These are phyloP conservation scores for Hymenochirus boettgeri DNA, from an alignment of 2,113 vertebrate genomes.

Conservation along the genomic window DNA sequence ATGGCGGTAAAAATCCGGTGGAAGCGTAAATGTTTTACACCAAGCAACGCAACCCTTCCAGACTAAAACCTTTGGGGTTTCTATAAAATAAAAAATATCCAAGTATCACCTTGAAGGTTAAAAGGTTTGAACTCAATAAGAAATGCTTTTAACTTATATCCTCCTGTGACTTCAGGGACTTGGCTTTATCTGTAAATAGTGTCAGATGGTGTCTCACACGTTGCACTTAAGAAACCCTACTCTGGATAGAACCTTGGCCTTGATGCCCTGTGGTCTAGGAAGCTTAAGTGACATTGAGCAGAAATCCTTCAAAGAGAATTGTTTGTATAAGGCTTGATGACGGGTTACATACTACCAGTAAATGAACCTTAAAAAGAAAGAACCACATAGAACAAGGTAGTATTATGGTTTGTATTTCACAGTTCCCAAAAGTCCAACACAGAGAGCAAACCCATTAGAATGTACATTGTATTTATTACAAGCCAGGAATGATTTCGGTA, in stretches of 20 bases:
- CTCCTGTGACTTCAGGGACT: slow-evolving; percentile 65
- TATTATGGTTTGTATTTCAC: slow-evolving; percentile 14
- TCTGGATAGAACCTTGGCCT: slow-evolving; percentile 74
- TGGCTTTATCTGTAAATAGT: slow-evolving; percentile 73
- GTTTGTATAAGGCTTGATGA: slow-evolving; percentile 45
- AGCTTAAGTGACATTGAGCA: slow-evolving; percentile 68
- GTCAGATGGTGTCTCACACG: slow-evolving; percentile 77
- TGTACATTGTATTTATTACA: slow-evolving; percentile 43
- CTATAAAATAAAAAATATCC: slow-evolving; percentile 65
- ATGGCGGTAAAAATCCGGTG: neutral
- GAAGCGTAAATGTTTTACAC: neutral
- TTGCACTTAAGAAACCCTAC: slow-evolving; percentile 77
- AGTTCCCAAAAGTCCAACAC: slow-evolving; percentile 17
- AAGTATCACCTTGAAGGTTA: slow-evolving; percentile 75
- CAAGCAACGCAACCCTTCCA: slow-evolving; percentile 21
- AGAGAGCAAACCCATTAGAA: slow-evolving; percentile 23
- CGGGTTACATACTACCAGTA: slow-evolving; percentile 46
- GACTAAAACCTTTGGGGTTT: slow-evolving; percentile 59
- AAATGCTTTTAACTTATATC: slow-evolving; percentile 77
- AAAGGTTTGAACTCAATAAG: slow-evolving; percentile 63
- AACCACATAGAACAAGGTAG: slow-evolving; percentile 3
- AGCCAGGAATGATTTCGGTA: slow-evolving; percentile 42
- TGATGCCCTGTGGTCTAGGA: slow-evolving; percentile 54
- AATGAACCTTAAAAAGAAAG: neutral
- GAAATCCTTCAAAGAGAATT: slow-evolving; percentile 54